phyloP scores from a whole-genome alignment of 1,140 invertebrate genomes.

The Dendrolimus punctatus region DNA sequence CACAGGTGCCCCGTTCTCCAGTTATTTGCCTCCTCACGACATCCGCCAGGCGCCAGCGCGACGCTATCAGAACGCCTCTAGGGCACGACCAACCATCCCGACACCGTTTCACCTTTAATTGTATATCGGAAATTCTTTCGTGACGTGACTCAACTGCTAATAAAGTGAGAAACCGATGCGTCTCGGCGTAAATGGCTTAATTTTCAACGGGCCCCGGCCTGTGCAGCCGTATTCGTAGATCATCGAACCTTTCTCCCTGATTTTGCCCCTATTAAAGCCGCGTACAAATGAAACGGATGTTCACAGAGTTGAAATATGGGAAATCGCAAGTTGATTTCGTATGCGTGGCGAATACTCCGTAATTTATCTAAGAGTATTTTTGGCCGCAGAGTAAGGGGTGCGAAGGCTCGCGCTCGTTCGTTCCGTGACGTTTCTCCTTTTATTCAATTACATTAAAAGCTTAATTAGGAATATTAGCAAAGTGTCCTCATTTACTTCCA shows the following conservation, averaged over 20 bases:
- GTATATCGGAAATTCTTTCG: constrained; percentile 55
- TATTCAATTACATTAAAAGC: constrained; percentile 68
- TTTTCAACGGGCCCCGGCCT: constrained; percentile 38
- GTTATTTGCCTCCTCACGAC: constrained; percentile 58
- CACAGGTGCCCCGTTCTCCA: constrained; percentile 57
- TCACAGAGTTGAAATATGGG: constrained; percentile 53
- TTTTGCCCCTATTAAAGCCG: constrained; percentile 37
- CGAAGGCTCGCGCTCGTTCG: constrained; percentile 19
- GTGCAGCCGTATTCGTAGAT: constrained; percentile 23
- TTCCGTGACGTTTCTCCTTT: constrained; percentile 47
- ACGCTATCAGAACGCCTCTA: constrained; percentile 35
- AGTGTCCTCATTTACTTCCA: constrained; percentile 49
- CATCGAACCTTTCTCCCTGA: constrained; percentile 19
- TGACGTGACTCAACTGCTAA: constrained; percentile 51
- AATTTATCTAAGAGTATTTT: constrained; percentile 66
- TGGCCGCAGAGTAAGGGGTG: constrained; percentile 33
- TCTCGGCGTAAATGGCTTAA: constrained; percentile 53
- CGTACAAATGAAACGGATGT: constrained; percentile 51
- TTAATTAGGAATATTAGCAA: constrained; percentile 67
- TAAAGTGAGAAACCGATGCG: constrained; percentile 45
- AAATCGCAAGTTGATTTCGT: constrained; percentile 53
- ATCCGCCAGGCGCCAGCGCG: constrained; percentile 17
- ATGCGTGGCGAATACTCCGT: constrained; percentile 50
- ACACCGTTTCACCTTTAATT: constrained; percentile 53
- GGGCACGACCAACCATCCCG: constrained; percentile 26